A percentile compares a stretch with the other conserved stretches of the same genome.
Conservation (phyloP, 1,140 invertebrate genomes). For the Calephelis nemesis region DNA sequence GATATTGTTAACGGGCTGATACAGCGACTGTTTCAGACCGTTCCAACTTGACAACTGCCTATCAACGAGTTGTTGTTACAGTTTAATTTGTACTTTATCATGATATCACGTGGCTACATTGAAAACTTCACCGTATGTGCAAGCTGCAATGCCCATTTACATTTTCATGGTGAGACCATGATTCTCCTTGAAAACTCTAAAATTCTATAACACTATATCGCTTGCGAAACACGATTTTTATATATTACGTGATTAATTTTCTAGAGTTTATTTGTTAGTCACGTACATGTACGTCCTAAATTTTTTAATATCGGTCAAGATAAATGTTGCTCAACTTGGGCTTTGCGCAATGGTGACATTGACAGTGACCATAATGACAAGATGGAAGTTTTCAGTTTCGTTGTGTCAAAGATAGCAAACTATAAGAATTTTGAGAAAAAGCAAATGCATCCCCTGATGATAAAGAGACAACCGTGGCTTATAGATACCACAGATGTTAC, state of each 20-base stretch:
- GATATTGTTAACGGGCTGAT: constrained; percentile 37
- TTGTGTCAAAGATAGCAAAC: neutral
- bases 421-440: no score
- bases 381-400: neutral
- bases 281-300: constrained; percentile 55
- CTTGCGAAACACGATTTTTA: constrained; percentile 18
- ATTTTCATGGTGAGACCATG: constrained; percentile 29
- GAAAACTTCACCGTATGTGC: constrained; percentile 37
- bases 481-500: no score
- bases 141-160: constrained; percentile 38
- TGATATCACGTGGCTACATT: constrained; percentile 56
- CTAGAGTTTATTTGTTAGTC: constrained; percentile 28
- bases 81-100: constrained; percentile 74
- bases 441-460: no score
- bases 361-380: constrained; percentile 33
- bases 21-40: constrained; percentile 46
- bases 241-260: constrained; percentile 34
- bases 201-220: constrained; percentile 14
- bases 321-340: constrained; percentile 54
- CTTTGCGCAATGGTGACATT: constrained; percentile 46
- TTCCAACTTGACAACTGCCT: constrained; percentile 56
- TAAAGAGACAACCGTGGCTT: no score
- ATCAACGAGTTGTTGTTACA: constrained; percentile 58
- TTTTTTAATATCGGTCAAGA: constrained; percentile 70
- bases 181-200: constrained; percentile 29